Percentiles rank a stretch among this genome's conserved stretches.
Evolutionary conservation across 2,797 vertebrate genomes (phyloP).

Genomic region (Natrix natrix): DNA sequence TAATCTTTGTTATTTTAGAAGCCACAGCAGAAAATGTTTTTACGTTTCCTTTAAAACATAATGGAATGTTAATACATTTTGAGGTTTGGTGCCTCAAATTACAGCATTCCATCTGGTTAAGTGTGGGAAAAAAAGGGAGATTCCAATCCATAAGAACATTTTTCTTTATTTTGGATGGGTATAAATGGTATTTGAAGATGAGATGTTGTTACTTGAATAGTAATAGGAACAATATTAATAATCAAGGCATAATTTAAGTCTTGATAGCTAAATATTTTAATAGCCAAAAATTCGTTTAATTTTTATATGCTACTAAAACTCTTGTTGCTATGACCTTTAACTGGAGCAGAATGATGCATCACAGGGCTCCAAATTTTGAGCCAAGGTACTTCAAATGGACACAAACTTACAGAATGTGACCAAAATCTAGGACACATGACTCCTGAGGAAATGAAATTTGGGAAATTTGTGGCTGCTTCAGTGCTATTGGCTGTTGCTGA

Average conservation of each 20-base stretch:
- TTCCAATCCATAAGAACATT: conserved; percentile 27
- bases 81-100: conserved; percentile 43
- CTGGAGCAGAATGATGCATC: background rate
- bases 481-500: background rate
- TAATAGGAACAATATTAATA: background rate
- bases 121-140: conserved; percentile 42
- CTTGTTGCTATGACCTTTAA: background rate
- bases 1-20: conserved; percentile 42
- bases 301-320: background rate
- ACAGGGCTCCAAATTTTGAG: background rate
- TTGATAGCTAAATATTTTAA: conserved; percentile 13
- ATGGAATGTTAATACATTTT: conserved; percentile 32
- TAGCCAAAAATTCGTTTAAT: conserved; percentile 43
- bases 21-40: background rate
- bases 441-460: background rate
- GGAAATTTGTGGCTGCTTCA: background rate
- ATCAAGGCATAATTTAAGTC: conserved; percentile 46
- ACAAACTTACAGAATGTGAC: background rate
- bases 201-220: background rate
- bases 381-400: background rate
- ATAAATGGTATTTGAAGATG: background rate
- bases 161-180: background rate
- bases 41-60: conserved; percentile 36
- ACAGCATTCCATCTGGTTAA: conserved; percentile 48
- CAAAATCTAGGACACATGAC: background rate